These are phyloP conservation scores for Tetramorium alpestre DNA, from an alignment of 1,140 invertebrate species.

Conservation along the genomic window DNA sequence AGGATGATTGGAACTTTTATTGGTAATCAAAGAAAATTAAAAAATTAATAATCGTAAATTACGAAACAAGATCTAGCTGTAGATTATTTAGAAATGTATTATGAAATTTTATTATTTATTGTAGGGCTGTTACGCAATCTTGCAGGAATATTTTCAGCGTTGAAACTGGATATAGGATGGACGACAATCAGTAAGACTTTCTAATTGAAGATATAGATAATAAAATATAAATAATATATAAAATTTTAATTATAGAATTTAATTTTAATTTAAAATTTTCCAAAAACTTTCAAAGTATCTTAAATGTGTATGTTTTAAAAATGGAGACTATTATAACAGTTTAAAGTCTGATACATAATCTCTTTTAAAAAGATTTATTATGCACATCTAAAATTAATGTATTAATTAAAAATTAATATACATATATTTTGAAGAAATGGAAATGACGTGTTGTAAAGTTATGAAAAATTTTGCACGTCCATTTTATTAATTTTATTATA, in stretches of 20 bases:
- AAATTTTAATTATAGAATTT: not conserved
- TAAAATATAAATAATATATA: not conserved
- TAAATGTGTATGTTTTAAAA: not conserved
- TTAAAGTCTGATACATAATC: not conserved
- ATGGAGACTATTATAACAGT: not conserved
- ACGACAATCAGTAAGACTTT: slow-evolving; percentile 93
- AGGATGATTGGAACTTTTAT: slow-evolving; percentile 99
- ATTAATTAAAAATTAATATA: not conserved
- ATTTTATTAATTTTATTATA: not conserved
- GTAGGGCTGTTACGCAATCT: slow-evolving; percentile 94
- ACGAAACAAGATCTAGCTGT: too few species aligned
- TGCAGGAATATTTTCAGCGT: slow-evolving; percentile 96
- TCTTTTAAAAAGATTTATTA: slow-evolving; percentile 18
- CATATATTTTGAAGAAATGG: not conserved
- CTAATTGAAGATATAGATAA: not conserved
- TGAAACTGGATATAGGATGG: slow-evolving; percentile 96
- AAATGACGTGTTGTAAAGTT: not conserved
- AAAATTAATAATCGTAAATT: too few species aligned
- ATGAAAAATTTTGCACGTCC: not conserved
- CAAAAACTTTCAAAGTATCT: not conserved
- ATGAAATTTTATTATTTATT: slow-evolving; percentile 53
- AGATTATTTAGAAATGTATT: not conserved
- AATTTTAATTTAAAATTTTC: not conserved
- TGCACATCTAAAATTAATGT: not conserved
- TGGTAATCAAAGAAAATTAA: slow-evolving; percentile 87